Conservation (phyloP, 2,888 invertebrate genomes). For the Megaustenia siamemsis region DNA sequence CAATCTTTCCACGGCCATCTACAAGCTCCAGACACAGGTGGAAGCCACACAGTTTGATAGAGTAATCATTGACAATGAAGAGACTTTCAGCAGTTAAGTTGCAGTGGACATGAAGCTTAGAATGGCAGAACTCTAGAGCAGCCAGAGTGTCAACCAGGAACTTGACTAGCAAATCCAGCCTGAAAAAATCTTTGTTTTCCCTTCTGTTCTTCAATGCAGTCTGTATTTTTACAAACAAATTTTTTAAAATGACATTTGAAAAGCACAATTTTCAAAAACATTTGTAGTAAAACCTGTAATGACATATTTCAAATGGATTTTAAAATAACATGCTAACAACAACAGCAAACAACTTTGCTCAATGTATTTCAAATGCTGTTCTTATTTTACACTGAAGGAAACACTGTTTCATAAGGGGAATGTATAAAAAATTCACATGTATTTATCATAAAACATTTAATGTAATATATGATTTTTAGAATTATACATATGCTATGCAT, state of each 20-base stretch:
- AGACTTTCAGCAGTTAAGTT: constrained; percentile 54
- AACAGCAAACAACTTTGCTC: no score
- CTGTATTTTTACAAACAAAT: no score
- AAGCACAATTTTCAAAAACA: not conserved
- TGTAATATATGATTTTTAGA: no score
- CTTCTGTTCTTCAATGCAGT: constrained; percentile 44
- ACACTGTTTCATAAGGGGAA: no score
- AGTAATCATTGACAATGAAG: constrained; percentile 27
- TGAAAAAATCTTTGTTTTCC: not conserved
- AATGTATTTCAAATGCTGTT: no score
- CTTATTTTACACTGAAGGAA: no score
- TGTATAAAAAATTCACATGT: no score
- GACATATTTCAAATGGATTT: no score
- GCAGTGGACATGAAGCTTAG: constrained; percentile 51
- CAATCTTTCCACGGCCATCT: not conserved
- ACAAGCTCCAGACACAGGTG: constrained; percentile 48
- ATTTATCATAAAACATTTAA: no score
- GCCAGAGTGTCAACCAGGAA: constrained; percentile 31
- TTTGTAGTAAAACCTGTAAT: no score
- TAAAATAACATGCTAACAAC: no score
- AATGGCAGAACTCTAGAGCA: constrained; percentile 53
- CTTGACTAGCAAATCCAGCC: not conserved
- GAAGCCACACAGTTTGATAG: constrained; percentile 53
- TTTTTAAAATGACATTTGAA: not conserved
- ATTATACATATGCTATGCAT: no score